phyloP scores from a whole-genome alignment of 1,140 invertebrate genomes.

The Calycopis cecrops region DNA sequence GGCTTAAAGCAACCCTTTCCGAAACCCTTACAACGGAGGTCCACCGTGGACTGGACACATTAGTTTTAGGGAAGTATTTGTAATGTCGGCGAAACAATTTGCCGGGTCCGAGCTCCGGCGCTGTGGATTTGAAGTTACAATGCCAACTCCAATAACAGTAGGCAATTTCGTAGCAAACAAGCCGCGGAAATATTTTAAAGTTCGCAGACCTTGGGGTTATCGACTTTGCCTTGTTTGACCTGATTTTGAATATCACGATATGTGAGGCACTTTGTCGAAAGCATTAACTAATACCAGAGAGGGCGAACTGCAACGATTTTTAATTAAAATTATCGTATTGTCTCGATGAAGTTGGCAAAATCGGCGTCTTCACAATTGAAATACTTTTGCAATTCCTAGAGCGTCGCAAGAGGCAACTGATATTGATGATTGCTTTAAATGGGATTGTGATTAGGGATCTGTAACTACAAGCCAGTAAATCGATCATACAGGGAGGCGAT shows the following conservation, averaged over 20 bases:
- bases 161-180: constrained; percentile 31
- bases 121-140: constrained; percentile 23
- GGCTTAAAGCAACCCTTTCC: constrained; percentile 4
- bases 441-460: no score
- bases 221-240: constrained; percentile 13
- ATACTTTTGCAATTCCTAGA: no score
- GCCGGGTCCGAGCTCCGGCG: constrained; percentile 28
- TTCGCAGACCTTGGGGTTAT: constrained; percentile 4
- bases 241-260: constrained; percentile 6
- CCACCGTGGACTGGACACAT: constrained; percentile 38
- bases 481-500: no score
- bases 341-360: no score
- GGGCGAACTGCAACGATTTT: no score
- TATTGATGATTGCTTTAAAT: no score
- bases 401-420: no score
- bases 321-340: no score
- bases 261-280: not conserved
- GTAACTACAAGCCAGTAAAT: no score
- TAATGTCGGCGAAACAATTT: constrained; percentile 57
- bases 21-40: constrained; percentile 15
- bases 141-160: constrained; percentile 31
- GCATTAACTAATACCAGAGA: not conserved
- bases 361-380: no score
- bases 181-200: constrained; percentile 14
- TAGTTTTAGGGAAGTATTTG: constrained; percentile 53